Base-by-base conservation (phyloP, 2,797 vertebrate species). In the Brachyrhaphis roseni region DNA sequence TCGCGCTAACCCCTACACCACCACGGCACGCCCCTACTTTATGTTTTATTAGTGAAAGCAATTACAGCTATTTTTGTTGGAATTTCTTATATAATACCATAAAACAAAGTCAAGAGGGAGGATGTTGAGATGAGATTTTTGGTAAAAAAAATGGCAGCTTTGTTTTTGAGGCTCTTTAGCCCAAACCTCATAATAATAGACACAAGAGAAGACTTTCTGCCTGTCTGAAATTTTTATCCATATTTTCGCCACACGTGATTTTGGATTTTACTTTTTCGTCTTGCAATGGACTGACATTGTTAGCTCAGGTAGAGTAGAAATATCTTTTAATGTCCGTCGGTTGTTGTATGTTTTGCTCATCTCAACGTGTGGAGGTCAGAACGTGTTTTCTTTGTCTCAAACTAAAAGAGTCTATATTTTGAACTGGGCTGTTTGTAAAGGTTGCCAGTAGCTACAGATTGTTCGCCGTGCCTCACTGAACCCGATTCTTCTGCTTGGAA, bases 401-500 rank as follows among this genome's bases (percentile, higher is more conserved):
- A 16, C 26, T n/a, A 45, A 62, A 13, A 71, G 39, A 0, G 23
- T 43, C 8, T 39, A n/a, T 3, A 20, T n/a, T 45, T 71, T 7
- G 8, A 34, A 15, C 41, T n/a, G 18, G 23, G 20, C 68, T 45
- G 26, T 45, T 7, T 45, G 68, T 6, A 71, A 71, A 45, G 20
- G 39, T 70, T 45, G 66, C 5, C 39, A 70, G 23, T 12, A 41
- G 26, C 8, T 16, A 84, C 68, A 76, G 71, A 78, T 89, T 78
- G 49, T 72, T 87, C 81, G 70, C 77, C 39, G 18, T 68, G 71
- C 82, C 76, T 28, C 74, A 28, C 5, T 84, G 85, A 88, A 87
- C 87, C 78, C 2, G 36, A 55, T 83, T 83, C 84, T 70, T 82
- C 76, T 71, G 77, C 82, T 76, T 51, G 68, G 39, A 70, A 4